These are phyloP conservation scores for Podarcis cretensis DNA, from an alignment of 2,113 vertebrate genomes.

Conservation along the genomic window DNA sequence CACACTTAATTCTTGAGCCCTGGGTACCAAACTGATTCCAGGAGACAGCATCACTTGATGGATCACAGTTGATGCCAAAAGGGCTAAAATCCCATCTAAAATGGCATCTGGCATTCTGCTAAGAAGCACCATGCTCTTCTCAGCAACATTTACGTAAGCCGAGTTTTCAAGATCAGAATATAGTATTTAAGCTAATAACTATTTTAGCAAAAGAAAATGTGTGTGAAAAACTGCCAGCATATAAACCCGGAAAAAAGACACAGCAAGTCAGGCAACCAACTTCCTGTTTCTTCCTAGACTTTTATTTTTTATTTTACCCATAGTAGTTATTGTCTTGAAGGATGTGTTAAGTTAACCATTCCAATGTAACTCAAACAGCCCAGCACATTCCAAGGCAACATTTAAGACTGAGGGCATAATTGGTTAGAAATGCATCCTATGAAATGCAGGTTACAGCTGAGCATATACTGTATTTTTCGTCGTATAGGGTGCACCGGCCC, in stretches of 20 bases:
- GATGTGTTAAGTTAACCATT: neutral
- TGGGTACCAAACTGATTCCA: neutral
- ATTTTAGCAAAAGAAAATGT: neutral
- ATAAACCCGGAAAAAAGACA: too few species aligned
- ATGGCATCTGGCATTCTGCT: neutral
- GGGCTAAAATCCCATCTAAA: neutral
- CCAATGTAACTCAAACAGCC: neutral
- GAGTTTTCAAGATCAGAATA: neutral
- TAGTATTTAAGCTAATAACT: neutral
- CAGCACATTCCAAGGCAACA: neutral
- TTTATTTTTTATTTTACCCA: too few species aligned
- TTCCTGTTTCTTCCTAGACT: neutral
- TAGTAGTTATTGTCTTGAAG: neutral
- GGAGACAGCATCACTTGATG: neutral
- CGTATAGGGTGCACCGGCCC: too few species aligned
- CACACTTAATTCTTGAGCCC: too few species aligned
- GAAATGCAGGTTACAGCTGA: neutral
- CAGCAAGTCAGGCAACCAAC: neutral
- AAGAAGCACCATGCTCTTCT: neutral
- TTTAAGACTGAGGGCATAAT: neutral
- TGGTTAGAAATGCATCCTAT: neutral
- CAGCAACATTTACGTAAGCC: neutral
- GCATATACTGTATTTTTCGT: too few species aligned
- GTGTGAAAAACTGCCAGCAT: neutral
- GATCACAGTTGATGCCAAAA: neutral